Percentiles rank a stretch among this genome's conserved stretches.
Evolutionary conservation across 2,888 invertebrate genomes (phyloP).

Genomic region (Cheilosia pagana): DNA sequence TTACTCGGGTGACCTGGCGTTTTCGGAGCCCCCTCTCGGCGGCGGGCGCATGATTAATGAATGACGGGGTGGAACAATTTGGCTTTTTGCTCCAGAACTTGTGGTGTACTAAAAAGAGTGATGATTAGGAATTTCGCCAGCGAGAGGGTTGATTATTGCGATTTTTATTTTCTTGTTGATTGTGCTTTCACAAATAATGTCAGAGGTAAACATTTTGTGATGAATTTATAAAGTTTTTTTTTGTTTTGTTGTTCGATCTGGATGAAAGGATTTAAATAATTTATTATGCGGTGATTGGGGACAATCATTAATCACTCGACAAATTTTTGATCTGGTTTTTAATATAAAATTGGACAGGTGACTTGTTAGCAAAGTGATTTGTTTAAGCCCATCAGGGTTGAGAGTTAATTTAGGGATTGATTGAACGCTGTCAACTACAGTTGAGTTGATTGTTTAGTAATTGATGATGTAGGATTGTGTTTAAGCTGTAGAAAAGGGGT

Average conservation of each 20-base stretch:
- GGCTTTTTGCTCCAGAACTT: constrained; percentile 46
- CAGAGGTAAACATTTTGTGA: constrained; percentile 53
- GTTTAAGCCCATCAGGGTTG: not conserved
- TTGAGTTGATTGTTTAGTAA: constrained; percentile 43
- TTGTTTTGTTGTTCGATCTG: not conserved
- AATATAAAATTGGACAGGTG: constrained; percentile 60
- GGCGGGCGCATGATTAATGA: constrained; percentile 71
- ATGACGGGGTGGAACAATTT: constrained; percentile 40
- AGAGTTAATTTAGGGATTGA: constrained; percentile 35
- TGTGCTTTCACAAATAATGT: constrained; percentile 42
- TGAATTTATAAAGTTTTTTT: constrained; percentile 26
- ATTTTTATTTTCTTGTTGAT: constrained; percentile 66
- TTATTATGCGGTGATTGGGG: constrained; percentile 45
- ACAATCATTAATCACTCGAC: constrained; percentile 64
- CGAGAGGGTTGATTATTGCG: constrained; percentile 39
- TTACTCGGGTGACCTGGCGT: constrained; percentile 69
- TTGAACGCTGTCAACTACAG: constrained; percentile 49
- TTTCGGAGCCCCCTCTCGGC: constrained; percentile 30
- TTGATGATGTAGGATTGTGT: constrained; percentile 14
- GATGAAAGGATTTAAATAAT: constrained; percentile 45
- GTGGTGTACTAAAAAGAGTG: constrained; percentile 33
- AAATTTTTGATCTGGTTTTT: constrained; percentile 65
- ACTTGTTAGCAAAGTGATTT: constrained; percentile 58
- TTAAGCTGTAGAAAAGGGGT: not conserved
- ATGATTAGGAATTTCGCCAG: constrained; percentile 66